Evolutionary conservation across 1,140 invertebrate species (phyloP).

Genomic region (Danaus melanippus): DNA sequence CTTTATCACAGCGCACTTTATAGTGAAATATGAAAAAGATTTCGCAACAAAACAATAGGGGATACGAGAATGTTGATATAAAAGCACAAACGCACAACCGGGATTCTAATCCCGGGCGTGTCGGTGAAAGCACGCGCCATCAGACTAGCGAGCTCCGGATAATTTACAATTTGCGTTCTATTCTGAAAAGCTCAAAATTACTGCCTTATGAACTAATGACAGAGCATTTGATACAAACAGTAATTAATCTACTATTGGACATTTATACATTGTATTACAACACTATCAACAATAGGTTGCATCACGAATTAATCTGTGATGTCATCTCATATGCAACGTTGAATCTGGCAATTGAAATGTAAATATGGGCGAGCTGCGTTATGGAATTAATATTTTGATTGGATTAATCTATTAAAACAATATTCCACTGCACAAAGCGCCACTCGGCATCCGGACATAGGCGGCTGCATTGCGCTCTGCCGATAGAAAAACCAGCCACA

Average conservation of each 20-base stretch:
- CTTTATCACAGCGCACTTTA: not conserved
- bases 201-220: not conserved
- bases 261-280: not conserved
- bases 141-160: slow-evolving; percentile 33
- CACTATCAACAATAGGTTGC: not conserved
- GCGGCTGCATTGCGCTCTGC: slow-evolving; percentile 14
- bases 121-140: slow-evolving; percentile 47
- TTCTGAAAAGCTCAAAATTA: slow-evolving; percentile 25
- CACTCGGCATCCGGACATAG: slow-evolving; percentile 21
- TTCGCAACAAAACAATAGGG: slow-evolving; percentile 45
- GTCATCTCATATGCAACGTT: slow-evolving; percentile 47
- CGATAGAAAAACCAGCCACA: slow-evolving; percentile 12
- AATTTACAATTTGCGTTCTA: slow-evolving; percentile 57
- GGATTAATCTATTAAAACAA: slow-evolving; percentile 67
- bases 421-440: slow-evolving; percentile 44
- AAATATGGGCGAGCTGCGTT: slow-evolving; percentile 53
- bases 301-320: slow-evolving; percentile 30
- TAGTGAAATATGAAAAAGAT: slow-evolving; percentile 19
- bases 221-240: not conserved
- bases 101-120: slow-evolving; percentile 51
- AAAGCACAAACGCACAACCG: slow-evolving; percentile 52
- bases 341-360: slow-evolving; percentile 58
- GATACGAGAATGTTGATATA: slow-evolving; percentile 44
- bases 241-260: too few species aligned
- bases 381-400: slow-evolving; percentile 67